Base-by-base conservation (phyloP, 2,888 invertebrate species). In the Gymnosoma rotundatum region DNA sequence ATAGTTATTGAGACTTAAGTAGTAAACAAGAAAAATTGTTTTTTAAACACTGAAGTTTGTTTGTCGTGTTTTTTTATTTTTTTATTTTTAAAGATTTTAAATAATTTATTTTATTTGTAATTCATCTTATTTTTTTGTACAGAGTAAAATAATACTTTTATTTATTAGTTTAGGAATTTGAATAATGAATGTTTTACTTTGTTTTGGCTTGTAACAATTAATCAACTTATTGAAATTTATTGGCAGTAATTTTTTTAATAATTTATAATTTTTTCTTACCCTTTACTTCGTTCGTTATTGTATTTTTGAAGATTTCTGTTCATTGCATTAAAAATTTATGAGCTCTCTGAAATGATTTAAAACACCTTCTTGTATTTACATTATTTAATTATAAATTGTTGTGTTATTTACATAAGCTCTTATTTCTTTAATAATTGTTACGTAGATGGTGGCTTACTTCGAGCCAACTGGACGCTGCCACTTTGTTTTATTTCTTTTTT, bases 271-370 rank as follows among this genome's bases (percentile, higher is more conserved):
- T 5, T 32, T 5, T 4, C 25, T 32, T 4, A 32, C 25, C 25
- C 3, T 2, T 2, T 32, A 42, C 14, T n/a, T 16, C n/a, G 16
- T 3, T 42, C 12, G 1, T 42, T 12, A 1, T 42, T 42, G 3
- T 6, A n/a, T 48, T 48, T 48, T 20, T 20, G 1, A 25, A 21
- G 32, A 12, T 54, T 18, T 20, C 14, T 64, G 72, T 60, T 45
- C 66, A 60, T 66, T 69, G 12, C 36, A 7, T 61, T 67, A 8
- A 50, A 72, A 52, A 69, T 78, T 58, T 74, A 78, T 69, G 56
- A 78, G 69, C 42, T 56, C 42, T 78, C 70, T 83, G 69, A 74
- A 58, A 83, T 61, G 64, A 70, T 83, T 83, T 83, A 78, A 70
- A 78, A 78, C 74, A 78, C 74, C 64, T 69, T 78, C 38, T 66